phyloP scores from a whole-genome alignment of 2,797 vertebrate species.

The Bovichtus variegatus region DNA sequence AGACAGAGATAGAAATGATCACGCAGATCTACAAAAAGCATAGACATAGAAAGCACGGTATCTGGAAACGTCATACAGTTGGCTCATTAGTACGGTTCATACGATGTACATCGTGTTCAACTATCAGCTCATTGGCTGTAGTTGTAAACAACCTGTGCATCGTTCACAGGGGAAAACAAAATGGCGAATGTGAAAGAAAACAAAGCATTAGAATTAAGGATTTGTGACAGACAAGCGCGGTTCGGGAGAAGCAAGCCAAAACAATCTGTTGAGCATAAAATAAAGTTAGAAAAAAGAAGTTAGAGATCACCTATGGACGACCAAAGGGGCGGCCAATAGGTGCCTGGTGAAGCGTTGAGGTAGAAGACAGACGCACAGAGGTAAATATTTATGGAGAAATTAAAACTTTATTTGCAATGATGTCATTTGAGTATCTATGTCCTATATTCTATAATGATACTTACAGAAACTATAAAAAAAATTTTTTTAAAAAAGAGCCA shows the following conservation, averaged over 20 bases:
- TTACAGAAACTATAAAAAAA: constrained; percentile 28
- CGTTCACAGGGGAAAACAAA: constrained; percentile 48
- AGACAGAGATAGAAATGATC: constrained; percentile 48
- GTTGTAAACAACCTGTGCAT: constrained; percentile 55
- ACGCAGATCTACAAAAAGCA: neutral
- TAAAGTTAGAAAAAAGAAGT: constrained; percentile 72
- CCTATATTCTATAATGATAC: constrained; percentile 16
- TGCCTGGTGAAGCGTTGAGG: constrained; percentile 71
- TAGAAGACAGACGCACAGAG: constrained; percentile 64
- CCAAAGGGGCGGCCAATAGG: constrained; percentile 71
- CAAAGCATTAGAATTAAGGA: constrained; percentile 66
- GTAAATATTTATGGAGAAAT: constrained; percentile 47
- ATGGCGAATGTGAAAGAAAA: constrained; percentile 49
- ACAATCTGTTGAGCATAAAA: constrained; percentile 75
- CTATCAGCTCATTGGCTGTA: constrained; percentile 67
- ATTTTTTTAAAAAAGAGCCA: neutral
- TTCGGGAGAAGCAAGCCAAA: constrained; percentile 79
- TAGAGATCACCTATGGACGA: constrained; percentile 81
- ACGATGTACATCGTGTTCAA: constrained; percentile 50
- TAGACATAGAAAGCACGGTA: neutral
- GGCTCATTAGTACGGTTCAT: constrained; percentile 31
- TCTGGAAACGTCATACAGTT: constrained; percentile 17
- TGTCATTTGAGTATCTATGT: constrained; percentile 24
- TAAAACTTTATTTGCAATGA: constrained; percentile 18
- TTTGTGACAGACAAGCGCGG: constrained; percentile 66